phyloP scores from a whole-genome alignment of 1,140 invertebrate genomes.

The Charaxes varanes region DNA sequence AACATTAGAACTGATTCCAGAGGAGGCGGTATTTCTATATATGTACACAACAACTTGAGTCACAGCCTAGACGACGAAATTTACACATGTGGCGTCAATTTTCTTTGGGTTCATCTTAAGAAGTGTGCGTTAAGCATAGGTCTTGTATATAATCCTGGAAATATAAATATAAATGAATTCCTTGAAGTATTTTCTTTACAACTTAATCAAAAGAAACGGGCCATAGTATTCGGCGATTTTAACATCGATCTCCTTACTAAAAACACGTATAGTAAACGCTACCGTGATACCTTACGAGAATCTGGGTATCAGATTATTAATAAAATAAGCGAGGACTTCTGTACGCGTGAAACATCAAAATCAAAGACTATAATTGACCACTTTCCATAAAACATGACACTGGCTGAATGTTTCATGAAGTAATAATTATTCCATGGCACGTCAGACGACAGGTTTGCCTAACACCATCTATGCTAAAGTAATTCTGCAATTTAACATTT shows the following conservation, averaged over 20 bases:
- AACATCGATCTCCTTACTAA: conserved; percentile 6
- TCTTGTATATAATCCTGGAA: conserved; percentile 10
- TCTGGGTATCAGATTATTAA: conserved; percentile 11
- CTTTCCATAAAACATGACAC: too few relatives aligned
- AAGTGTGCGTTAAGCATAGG: conserved; percentile 5
- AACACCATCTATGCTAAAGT: too few relatives aligned
- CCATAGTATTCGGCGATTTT: conserved; percentile 14
- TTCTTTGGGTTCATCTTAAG: conserved; percentile 6
- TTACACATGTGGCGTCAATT: too few relatives aligned
- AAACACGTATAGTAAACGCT: neutral
- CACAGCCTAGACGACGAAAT: conserved; percentile 1
- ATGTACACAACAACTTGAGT: conserved; percentile 5
- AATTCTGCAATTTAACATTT: too few relatives aligned
- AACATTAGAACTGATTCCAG: conserved; percentile 7
- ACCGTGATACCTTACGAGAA: conserved; percentile 10
- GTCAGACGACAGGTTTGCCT: too few relatives aligned
- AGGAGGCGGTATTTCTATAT: conserved; percentile 12
- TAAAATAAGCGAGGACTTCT: conserved; percentile 11
- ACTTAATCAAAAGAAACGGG: conserved; percentile 6
- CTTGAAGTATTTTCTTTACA: conserved; percentile 5
- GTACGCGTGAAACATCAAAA: conserved; percentile 13
- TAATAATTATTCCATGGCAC: too few relatives aligned
- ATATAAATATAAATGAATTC: conserved; percentile 6
- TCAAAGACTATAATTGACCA: conserved; percentile 15
- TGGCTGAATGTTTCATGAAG: too few relatives aligned